Conservation (phyloP, 1,140 invertebrate genomes). For the Geopemphigus sp. region DNA sequence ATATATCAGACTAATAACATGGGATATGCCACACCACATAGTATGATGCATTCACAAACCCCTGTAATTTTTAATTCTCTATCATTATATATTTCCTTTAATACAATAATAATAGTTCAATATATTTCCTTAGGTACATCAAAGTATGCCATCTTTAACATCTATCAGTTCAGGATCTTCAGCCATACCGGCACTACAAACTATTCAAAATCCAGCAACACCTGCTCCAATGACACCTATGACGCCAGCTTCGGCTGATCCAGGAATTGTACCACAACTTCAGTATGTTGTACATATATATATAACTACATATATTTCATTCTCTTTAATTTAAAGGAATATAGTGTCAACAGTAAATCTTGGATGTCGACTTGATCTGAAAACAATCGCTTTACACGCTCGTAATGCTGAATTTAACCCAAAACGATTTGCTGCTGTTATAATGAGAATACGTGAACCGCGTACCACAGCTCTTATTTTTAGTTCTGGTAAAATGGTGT, state of each 20-base stretch:
- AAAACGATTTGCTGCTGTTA: constrained; percentile 99
- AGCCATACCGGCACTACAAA: constrained; percentile 8
- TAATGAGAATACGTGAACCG: constrained; percentile 98
- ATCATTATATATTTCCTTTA: background rate
- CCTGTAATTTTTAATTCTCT: constrained; percentile 62
- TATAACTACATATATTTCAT: background rate
- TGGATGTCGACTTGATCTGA: constrained; percentile 91
- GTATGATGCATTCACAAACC: constrained; percentile 81
- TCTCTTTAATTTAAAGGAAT: constrained; percentile 65
- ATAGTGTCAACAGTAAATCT: constrained; percentile 98
- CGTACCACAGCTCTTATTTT: constrained; percentile 98
- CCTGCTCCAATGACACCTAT: constrained; percentile 87
- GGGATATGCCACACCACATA: constrained; percentile 68
- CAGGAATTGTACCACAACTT: constrained; percentile 88
- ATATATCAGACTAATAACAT: constrained; percentile 69
- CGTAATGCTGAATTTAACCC: constrained; percentile 99
- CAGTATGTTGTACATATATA: constrained; percentile 68
- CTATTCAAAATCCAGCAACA: constrained; percentile 62
- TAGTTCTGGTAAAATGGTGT: constrained; percentile 99
- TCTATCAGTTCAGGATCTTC: constrained; percentile 51
- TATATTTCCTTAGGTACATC: constrained; percentile 63
- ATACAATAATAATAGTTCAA: background rate
- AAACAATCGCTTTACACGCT: constrained; percentile 97
- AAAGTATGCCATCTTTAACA: constrained; percentile 75
- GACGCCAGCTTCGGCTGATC: constrained; percentile 90